These are phyloP conservation scores for Drosophila azteca DNA, from an alignment of 1,140 invertebrate species.

Conservation along the genomic window DNA sequence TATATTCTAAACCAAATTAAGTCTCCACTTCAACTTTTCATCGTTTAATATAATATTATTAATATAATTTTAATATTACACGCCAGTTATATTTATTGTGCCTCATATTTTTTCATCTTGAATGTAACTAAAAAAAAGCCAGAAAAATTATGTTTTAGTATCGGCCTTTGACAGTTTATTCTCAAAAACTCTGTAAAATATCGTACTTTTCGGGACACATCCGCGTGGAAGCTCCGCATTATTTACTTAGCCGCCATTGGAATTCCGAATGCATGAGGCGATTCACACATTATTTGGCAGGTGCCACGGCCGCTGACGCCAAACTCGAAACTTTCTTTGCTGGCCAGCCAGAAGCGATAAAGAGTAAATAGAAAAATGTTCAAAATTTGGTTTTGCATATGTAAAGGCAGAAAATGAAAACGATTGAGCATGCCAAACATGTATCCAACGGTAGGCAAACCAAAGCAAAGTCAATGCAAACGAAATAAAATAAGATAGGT, in stretches of 20 bases:
- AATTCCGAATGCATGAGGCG: constrained; percentile 47
- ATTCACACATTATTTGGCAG: constrained; percentile 55
- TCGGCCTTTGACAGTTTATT: too few species aligned
- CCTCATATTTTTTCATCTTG: too few species aligned
- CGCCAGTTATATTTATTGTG: too few species aligned
- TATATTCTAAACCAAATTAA: too few species aligned
- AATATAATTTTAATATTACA: too few species aligned
- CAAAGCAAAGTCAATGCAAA: not conserved
- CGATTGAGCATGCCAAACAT: constrained; percentile 61
- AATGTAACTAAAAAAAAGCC: too few species aligned
- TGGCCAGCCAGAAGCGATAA: constrained; percentile 12
- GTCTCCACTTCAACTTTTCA: too few species aligned
- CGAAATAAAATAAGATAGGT: too few species aligned
- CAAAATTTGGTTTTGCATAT: constrained; percentile 53
- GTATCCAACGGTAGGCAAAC: constrained; percentile 36
- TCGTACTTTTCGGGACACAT: not conserved
- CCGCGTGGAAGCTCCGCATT: not conserved
- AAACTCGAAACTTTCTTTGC: constrained; percentile 71
- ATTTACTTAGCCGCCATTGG: constrained; percentile 24
- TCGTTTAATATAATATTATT: too few species aligned
- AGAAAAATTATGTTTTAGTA: too few species aligned
- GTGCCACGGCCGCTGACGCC: constrained; percentile 41
- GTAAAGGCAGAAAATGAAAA: constrained; percentile 47
- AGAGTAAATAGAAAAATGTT: constrained; percentile 54
- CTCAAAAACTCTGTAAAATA: too few species aligned